Base-by-base conservation (phyloP, 2,888 invertebrate genomes). In the Standfussiana lucernea region DNA sequence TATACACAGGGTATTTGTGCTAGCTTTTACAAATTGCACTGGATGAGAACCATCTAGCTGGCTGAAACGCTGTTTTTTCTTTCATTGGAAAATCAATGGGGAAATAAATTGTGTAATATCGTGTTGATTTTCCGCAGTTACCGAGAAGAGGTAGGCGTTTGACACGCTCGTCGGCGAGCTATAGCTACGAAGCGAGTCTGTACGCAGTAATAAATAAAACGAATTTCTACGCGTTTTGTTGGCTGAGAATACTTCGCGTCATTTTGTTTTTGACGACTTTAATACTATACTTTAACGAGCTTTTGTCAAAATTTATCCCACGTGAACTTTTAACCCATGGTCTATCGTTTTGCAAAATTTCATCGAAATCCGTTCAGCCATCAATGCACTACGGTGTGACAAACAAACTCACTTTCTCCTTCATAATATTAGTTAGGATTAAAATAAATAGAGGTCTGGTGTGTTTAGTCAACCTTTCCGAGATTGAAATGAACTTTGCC, bases 61-160 rank as follows among this genome's bases (percentile, higher is more conserved):
- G 40, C 67, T 32, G 42, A 53, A 53, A 45, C 7, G 24, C 32
- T 40, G 50, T 77, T 75, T 78, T 74, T 86, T 56, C 56, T 64
- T 77, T 68, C 47, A 68, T 72, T 78, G n/a, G 45, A 69, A 75
- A 78, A 83, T 79, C 82, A 65, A 42, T 72, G 24, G 13, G 32
- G 18, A 73, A 15, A 81, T 77, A 85, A 72, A 84, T 83, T n/a
- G 47, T 65, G 70, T 62, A 71, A 68, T 64, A 82, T 61, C 32
- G 42, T 66, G 37, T 40, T 10, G 61, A 68, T 78, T 78, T 74
- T 37, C 35, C 50, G 62, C 56, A 67, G 35, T 65, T 70, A 47
- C 69, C 35, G 67, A 68, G 74, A 86, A 83, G 40, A 56, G 28
- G 83, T 82, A 68, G 77, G 67, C 66, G 72, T 79, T 72, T 59